Evolutionary conservation across 2,888 invertebrate species (phyloP).

Genomic region (Danaus chrysippus): DNA sequence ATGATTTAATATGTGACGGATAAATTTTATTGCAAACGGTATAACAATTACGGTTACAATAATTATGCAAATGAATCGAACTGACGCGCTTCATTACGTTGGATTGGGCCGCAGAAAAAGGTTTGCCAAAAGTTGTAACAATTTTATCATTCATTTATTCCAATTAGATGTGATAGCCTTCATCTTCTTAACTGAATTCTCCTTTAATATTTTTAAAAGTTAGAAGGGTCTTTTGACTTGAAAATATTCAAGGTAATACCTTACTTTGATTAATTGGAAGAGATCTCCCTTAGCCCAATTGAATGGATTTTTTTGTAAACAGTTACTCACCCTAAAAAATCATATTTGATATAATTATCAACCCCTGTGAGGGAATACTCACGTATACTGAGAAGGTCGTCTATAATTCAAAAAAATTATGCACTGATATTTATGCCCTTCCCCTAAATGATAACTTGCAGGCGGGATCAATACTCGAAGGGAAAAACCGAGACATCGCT

Average conservation of each 20-base stretch:
- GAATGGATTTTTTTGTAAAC: not conserved
- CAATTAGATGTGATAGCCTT: slow-evolving; percentile 43
- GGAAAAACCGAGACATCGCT: slow-evolving; percentile 62
- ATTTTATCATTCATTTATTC: slow-evolving; percentile 54
- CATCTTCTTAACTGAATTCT: slow-evolving; percentile 28
- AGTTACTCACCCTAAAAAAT: not conserved
- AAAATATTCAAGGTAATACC: not conserved
- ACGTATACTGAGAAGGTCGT: slow-evolving; percentile 44
- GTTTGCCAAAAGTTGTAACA: slow-evolving; percentile 57
- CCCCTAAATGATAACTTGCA: slow-evolving; percentile 55
- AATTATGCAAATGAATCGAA: slow-evolving; percentile 73
- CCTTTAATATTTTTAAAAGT: slow-evolving; percentile 27
- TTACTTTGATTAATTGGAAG: slow-evolving; percentile 2
- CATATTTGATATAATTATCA: slow-evolving; percentile 15
- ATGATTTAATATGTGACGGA: slow-evolving; percentile 22
- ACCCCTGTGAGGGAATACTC: slow-evolving; percentile 31
- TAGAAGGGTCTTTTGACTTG: slow-evolving; percentile 27
- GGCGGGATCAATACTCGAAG: slow-evolving; percentile 53
- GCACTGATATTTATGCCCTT: slow-evolving; percentile 56
- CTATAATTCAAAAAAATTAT: slow-evolving; percentile 62
- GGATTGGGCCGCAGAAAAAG: slow-evolving; percentile 58
- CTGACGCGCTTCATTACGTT: slow-evolving; percentile 70
- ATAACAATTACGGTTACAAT: slow-evolving; percentile 62
- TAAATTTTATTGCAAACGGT: slow-evolving; percentile 53
- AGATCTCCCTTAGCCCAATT: not conserved